Conservation (phyloP, 2,797 vertebrate genomes). For the Anguilla megastoma region DNA sequence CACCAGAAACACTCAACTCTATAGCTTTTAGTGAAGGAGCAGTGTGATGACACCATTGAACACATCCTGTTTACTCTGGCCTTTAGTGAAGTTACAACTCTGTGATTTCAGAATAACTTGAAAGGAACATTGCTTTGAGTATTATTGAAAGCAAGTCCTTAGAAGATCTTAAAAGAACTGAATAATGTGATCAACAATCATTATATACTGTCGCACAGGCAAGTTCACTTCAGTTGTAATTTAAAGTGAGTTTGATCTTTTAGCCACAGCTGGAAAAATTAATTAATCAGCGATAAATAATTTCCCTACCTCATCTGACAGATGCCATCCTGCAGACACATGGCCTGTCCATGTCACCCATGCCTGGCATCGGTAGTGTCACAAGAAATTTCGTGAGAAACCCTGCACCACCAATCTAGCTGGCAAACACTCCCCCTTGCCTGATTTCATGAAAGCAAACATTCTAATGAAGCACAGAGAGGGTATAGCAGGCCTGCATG, state of each 20-base stretch:
- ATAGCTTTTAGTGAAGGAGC: neutral
- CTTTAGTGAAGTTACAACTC: neutral
- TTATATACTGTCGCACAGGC: neutral
- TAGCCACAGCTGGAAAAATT: neutral
- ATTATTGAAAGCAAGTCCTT: neutral
- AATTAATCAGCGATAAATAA: neutral
- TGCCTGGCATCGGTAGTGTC: constrained; percentile 19
- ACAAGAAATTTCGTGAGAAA: neutral
- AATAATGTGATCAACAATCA: neutral
- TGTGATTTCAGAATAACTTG: neutral
- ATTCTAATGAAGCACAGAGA: constrained; percentile 49
- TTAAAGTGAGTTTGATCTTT: neutral
- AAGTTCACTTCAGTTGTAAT: neutral
- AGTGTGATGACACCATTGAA: neutral
- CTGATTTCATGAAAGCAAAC: neutral
- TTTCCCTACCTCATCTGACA: neutral
- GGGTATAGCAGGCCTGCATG: constrained; percentile 59
- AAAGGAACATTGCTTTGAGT: neutral
- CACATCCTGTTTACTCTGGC: neutral
- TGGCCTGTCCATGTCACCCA: neutral
- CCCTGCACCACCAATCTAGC: constrained; percentile 13
- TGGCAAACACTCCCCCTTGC: neutral
- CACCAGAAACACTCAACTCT: neutral
- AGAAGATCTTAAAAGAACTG: neutral
- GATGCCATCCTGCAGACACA: neutral